These are phyloP conservation scores for Eustalomyia histrio DNA, from an alignment of 2,888 invertebrate species.

Conservation along the genomic window DNA sequence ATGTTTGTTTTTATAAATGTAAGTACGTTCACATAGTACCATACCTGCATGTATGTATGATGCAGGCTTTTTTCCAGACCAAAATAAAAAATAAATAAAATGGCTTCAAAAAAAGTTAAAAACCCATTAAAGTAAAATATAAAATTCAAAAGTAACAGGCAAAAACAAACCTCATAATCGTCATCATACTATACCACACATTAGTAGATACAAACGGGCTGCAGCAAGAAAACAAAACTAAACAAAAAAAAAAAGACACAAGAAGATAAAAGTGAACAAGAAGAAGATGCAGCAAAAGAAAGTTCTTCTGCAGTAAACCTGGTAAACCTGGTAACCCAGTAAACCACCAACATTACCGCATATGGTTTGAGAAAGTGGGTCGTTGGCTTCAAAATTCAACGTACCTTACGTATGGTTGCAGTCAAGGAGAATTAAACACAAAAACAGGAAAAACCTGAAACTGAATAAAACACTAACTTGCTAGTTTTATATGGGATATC, in stretches of 20 bases:
- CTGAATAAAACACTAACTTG: constrained; percentile 14
- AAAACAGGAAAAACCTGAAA: not conserved
- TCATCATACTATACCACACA: constrained; percentile 11
- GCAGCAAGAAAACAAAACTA: constrained; percentile 24
- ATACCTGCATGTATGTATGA: not conserved
- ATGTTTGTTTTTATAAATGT: constrained; percentile 36
- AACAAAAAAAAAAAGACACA: constrained; percentile 15
- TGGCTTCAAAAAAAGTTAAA: not conserved
- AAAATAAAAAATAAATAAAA: constrained; percentile 14
- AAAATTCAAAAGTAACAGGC: constrained; percentile 38
- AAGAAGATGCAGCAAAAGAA: constrained; percentile 46
- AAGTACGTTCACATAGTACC: not conserved
- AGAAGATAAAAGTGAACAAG: constrained; percentile 21
- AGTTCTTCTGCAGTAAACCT: constrained; percentile 64
- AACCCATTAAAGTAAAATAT: constrained; percentile 34
- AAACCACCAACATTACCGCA: constrained; percentile 64
- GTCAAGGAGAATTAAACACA: constrained; percentile 55
- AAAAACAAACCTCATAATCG: constrained; percentile 39
- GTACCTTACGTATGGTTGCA: constrained; percentile 36
- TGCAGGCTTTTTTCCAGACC: constrained; percentile 14
- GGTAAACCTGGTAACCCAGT: constrained; percentile 65
- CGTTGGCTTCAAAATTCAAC: constrained; percentile 57
- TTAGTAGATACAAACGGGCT: constrained; percentile 33
- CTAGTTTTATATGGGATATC: not conserved
- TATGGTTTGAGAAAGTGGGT: constrained; percentile 65